Conservation (phyloP, 2,113 vertebrate species). For the Microtus pennsylvanicus region DNA sequence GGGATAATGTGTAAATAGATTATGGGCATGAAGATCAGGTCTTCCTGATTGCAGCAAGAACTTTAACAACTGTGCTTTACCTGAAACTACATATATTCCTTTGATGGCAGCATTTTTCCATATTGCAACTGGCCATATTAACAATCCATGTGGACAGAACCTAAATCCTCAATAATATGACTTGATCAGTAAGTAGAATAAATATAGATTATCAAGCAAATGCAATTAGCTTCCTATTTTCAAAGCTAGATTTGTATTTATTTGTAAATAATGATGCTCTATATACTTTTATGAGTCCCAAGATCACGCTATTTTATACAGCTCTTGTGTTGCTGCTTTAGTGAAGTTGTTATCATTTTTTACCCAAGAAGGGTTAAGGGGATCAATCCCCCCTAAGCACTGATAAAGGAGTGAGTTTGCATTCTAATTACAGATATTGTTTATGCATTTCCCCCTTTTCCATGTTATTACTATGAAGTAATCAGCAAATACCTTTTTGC, state of each 20-base stretch:
- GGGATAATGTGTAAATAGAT: no score
- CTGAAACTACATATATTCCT: not conserved
- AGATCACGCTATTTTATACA: conserved; percentile 50
- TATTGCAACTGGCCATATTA: not conserved
- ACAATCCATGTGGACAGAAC: not conserved
- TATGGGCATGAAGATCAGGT: no score
- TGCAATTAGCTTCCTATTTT: conserved; percentile 67
- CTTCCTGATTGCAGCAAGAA: not conserved
- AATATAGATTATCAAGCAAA: conserved; percentile 55
- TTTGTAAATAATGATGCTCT: conserved; percentile 56
- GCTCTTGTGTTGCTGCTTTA: conserved; percentile 33
- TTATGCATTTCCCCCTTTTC: conserved; percentile 76
- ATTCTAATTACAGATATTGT: conserved; percentile 70
- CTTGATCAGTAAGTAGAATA: conserved; percentile 5
- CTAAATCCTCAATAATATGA: conserved; percentile 9
- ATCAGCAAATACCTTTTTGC: conserved; percentile 72
- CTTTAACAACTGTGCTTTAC: not conserved
- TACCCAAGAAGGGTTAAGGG: conserved; percentile 43
- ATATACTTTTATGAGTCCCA: conserved; percentile 27
- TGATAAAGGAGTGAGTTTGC: conserved; percentile 67
- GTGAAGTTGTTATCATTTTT: conserved; percentile 49
- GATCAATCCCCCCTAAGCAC: conserved; percentile 66
- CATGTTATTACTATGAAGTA: conserved; percentile 67
- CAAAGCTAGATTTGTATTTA: conserved; percentile 17
- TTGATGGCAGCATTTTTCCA: not conserved